phyloP scores from a whole-genome alignment of 2,113 vertebrate genomes.

The Okapia johnstoni region DNA sequence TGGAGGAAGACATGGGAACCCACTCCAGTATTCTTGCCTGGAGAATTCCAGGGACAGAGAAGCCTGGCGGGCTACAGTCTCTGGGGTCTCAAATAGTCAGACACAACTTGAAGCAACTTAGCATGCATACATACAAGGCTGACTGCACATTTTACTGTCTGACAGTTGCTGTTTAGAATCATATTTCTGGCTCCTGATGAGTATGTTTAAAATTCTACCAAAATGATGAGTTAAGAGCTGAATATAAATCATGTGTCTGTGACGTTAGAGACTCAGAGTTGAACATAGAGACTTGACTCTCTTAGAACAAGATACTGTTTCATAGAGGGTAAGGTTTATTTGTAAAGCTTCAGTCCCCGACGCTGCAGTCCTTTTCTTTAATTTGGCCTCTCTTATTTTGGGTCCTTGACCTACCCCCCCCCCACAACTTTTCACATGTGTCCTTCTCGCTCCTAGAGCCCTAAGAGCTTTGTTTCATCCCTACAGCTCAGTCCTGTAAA shows the following conservation, averaged over 20 bases:
- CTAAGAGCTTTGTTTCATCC: conserved; percentile 34
- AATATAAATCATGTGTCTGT: neutral
- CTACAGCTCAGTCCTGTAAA: neutral
- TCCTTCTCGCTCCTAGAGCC: neutral
- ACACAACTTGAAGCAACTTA: neutral
- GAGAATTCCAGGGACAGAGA: neutral
- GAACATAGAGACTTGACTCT: neutral
- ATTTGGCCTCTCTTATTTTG: neutral
- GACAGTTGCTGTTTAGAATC: neutral
- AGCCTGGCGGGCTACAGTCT: neutral
- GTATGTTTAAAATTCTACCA: neutral
- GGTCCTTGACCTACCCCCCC: neutral
- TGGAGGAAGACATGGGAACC: neutral
- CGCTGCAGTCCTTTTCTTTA: neutral
- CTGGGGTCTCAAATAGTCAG: neutral
- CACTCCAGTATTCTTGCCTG: neutral
- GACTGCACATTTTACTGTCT: neutral
- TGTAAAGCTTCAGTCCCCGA: conserved; percentile 2
- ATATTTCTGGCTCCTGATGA: neutral
- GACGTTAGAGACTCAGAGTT: neutral
- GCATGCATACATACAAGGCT: neutral
- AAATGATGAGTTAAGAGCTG: neutral
- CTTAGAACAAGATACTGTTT: neutral
- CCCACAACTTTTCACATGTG: neutral
- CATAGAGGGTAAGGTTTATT: conserved; percentile 27